Evolutionary conservation across 1,140 invertebrate genomes (phyloP), one percentile per base, ranked within the genome.

Genomic region (Drosophila kohkoa): DNA sequence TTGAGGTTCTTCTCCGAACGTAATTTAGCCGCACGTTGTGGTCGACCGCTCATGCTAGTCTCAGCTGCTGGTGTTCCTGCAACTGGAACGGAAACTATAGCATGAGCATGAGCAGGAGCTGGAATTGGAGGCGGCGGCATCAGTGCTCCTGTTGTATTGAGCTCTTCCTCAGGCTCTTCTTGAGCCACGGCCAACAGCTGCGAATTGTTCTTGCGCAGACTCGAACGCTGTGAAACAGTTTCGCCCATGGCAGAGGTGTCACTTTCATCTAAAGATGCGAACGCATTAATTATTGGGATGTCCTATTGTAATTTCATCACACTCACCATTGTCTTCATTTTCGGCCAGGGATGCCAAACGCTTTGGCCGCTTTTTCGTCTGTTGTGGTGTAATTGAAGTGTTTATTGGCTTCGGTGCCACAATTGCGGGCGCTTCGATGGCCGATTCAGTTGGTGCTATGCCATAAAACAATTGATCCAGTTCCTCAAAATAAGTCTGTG

Each of bases 351-450:
- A 68, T 8, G 76, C 30, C 1, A 92, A 38, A 3, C 90, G 90
- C 57, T 92, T 92, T 25, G 79, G 43, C 0, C 90, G 81, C 51
- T 92, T 92, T 51, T 92, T 92, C 1, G 77, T 87, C 38, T 92
- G 90, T 58, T 92, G 90, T 32, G 90, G 90, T 0, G 90, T 89
- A 16, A 69, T 72, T 6, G 73, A 73, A n/a, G 25, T 58, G 49
- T 38, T 67, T n/a, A 3, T 8, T 8, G 38, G 46, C 11, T 10
- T 68, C 5, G 51, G 20, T 0, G 73, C 60, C 3, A 32, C 38
- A 13, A 7, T 48, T 32, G 66, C 64, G 5, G 38, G 10, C 0
- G 41, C 5, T 13, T 71, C 83, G 20, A 6, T 25, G 1, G 45
- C 64, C 30, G 51, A n/a, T 5, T 62, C 4, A 1, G 3, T 15